Conservation (phyloP, 1,140 invertebrate genomes). For the Calephelis virginiensis region DNA sequence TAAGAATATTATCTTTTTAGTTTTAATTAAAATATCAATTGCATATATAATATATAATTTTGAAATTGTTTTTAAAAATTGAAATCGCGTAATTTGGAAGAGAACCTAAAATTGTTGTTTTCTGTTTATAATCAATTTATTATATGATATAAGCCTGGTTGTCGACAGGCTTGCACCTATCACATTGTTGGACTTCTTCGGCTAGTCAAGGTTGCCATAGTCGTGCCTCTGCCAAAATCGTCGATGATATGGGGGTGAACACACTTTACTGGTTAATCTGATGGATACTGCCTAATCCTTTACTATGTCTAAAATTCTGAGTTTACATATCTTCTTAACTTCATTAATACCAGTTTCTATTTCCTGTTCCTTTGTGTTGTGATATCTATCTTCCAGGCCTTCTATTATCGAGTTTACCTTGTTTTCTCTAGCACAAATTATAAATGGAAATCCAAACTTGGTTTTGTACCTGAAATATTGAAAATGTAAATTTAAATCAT, state of each 20-base stretch:
- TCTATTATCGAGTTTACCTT: constrained; percentile 81
- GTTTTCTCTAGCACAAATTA: constrained; percentile 84
- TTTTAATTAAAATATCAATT: background rate
- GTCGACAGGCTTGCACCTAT: too few relatives aligned
- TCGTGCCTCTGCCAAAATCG: too few relatives aligned
- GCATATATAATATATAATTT: background rate
- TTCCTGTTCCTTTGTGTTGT: constrained; percentile 79
- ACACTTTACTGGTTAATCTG: background rate
- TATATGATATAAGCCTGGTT: too few relatives aligned
- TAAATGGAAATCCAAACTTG: constrained; percentile 86
- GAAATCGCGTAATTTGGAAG: too few relatives aligned
- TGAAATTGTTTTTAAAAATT: too few relatives aligned
- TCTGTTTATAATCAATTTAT: too few relatives aligned
- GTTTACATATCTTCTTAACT: constrained; percentile 84
- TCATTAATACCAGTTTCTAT: constrained; percentile 81
- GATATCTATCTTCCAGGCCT: constrained; percentile 77
- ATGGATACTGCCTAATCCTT: constrained; percentile 29
- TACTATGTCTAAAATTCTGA: constrained; percentile 80
- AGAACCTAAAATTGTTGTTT: too few relatives aligned
- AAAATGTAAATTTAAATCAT: constrained; percentile 12
- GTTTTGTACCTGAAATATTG: constrained; percentile 79
- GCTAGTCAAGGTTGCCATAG: too few relatives aligned
- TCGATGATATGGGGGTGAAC: too few relatives aligned
- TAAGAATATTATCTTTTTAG: constrained; percentile 17
- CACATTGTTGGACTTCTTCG: too few relatives aligned